These are phyloP conservation scores for Serilophus lunatus DNA, from an alignment of 2,113 vertebrate species.

Conservation along the genomic window DNA sequence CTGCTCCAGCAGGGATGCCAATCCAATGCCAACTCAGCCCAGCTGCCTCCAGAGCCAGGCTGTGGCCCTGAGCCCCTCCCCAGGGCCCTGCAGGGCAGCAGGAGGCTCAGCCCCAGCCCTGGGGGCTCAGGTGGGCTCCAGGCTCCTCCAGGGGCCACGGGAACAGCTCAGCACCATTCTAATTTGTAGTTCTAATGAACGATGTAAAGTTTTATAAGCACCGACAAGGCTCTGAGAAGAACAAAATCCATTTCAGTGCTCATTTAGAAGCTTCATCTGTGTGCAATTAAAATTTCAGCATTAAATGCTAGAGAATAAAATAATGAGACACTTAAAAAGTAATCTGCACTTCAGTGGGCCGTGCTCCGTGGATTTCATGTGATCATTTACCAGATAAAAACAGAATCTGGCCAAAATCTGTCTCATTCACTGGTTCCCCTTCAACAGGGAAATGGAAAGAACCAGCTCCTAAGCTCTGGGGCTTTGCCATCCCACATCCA, in stretches of 20 bases:
- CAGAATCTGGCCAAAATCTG: constrained; percentile 23
- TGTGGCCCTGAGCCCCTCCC: too few species aligned
- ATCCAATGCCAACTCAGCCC: too few species aligned
- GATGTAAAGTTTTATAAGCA: constrained; percentile 72
- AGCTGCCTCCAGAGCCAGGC: neutral
- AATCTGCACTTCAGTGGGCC: constrained; percentile 84
- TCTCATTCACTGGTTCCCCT: neutral
- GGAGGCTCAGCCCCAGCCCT: neutral
- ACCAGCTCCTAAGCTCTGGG: neutral
- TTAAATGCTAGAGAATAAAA: constrained; percentile 88
- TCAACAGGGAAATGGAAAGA: neutral
- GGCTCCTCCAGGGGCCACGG: neutral
- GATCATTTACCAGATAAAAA: constrained; percentile 21
- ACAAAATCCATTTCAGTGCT: constrained; percentile 80
- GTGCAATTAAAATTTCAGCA: constrained; percentile 83
- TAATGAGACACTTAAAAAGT: constrained; percentile 92
- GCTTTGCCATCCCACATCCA: neutral
- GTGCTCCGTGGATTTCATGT: constrained; percentile 61
- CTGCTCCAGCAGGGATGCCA: neutral
- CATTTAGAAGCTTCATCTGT: constrained; percentile 80
- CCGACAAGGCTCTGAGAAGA: constrained; percentile 70
- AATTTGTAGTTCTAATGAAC: constrained; percentile 64
- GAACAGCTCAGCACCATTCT: constrained; percentile 13
- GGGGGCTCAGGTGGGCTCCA: neutral
- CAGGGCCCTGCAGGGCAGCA: rapidly evolving